Evolutionary conservation across 2,888 invertebrate species (phyloP), one percentile per base, ranked within the genome.

Genomic region (Tachystola acroxantha): DNA sequence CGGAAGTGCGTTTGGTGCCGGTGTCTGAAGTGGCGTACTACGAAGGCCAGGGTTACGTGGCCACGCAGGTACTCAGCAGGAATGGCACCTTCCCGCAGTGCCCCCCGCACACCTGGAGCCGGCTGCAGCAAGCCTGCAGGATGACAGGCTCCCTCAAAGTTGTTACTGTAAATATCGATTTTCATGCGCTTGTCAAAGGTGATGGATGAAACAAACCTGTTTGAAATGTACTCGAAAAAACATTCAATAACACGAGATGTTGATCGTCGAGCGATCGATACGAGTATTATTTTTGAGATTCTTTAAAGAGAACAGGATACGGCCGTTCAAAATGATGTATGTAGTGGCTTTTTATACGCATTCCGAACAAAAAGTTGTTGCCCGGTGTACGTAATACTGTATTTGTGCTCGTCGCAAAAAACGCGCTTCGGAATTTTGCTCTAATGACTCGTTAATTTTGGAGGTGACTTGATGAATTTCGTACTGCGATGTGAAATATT

Each of bases 21-120:
- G 78, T 85, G 56, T 81, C 82, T 22, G 87, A 87, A 58, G 86
- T 87, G 60, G 81, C 86, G 46, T 86, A 74, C 64, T 85, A 84
- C 54, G 84, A 84, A 58, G 78, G 79, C 36, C 84, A 85, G 65
- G 86, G 87, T 52, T 85, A 85, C 64, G 84, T 86, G 46, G 84
- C 84, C 34, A 84, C 86, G 48, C 84, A 84, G 57, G 78, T 85
- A 51, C 67, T 86, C 37, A 84, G 85, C 60, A 74, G 80, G 50
- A 88, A 85, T 49, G 88, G 87, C 33, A 88, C 88, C 42, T 88
- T 88, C 51, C 88, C 88, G 25, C 87, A 87, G 57, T 84, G 80
- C 42, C 78, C 87, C n/a, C 87, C 84, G 39, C 79, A 81, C 57
- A 81, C 86, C 26, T 85, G 85, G 85, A 80, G 84, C 43, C 71